These are phyloP conservation scores for Eurois occulta DNA, from an alignment of 2,888 invertebrate genomes.

Conservation along the genomic window DNA sequence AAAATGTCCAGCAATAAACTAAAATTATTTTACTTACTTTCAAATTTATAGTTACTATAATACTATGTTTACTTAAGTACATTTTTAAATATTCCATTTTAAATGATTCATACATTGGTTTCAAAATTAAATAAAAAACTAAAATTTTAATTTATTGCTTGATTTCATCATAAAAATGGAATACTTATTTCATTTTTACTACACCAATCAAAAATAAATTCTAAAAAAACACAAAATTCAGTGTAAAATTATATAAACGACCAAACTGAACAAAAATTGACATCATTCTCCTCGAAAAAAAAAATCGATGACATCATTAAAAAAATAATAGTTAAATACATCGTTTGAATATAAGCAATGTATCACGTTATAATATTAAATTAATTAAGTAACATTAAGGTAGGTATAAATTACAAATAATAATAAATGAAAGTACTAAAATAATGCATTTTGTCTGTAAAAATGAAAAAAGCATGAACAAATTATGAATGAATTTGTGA, in stretches of 20 bases:
- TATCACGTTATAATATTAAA: slow-evolving; percentile 57
- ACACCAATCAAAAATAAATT: slow-evolving; percentile 27
- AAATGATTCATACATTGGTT: background rate
- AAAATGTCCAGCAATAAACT: slow-evolving; percentile 77
- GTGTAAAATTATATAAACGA: background rate
- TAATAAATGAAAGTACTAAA: slow-evolving; percentile 6
- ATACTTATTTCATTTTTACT: slow-evolving; percentile 23
- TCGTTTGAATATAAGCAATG: slow-evolving; percentile 30
- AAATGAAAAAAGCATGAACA: background rate
- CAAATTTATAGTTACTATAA: slow-evolving; percentile 58
- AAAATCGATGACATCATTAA: background rate
- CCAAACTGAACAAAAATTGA: slow-evolving; percentile 6
- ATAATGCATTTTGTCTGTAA: background rate
- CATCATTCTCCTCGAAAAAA: background rate
- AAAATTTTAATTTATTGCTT: background rate
- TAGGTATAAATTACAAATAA: slow-evolving; percentile 24
- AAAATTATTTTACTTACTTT: slow-evolving; percentile 49
- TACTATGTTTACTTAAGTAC: slow-evolving; percentile 55
- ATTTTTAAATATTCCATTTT: slow-evolving; percentile 50
- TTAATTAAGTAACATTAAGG: slow-evolving; percentile 46
- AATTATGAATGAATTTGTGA: background rate
- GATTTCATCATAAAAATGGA: slow-evolving; percentile 41
- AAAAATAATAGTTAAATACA: slow-evolving; percentile 36
- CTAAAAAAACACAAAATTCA: slow-evolving; percentile 7
- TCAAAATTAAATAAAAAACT: background rate